phyloP scores from a whole-genome alignment of 2,797 vertebrate genomes.

The Naso thynnoides region DNA sequence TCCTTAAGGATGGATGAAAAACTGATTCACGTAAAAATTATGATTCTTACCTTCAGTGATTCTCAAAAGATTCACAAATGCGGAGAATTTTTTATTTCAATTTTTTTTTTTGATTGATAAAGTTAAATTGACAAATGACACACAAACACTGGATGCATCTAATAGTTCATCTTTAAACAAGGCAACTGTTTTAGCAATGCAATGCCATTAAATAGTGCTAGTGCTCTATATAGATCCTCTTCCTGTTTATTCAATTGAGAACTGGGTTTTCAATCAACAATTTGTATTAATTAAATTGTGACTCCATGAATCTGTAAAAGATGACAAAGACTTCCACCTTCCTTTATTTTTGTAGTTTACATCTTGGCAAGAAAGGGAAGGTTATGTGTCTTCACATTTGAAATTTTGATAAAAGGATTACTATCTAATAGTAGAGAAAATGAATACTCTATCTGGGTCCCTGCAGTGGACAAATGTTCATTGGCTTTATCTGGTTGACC shows the following conservation, averaged over 20 bases:
- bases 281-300: background rate
- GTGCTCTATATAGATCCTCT: background rate
- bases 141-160: background rate
- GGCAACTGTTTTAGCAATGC: no score
- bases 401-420: background rate
- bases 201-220: no score
- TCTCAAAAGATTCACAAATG: background rate
- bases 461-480: background rate
- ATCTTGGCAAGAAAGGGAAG: no score
- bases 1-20: background rate
- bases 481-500: no score
- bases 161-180: no score
- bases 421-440: background rate
- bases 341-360: no score
- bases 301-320: background rate
- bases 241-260: background rate
- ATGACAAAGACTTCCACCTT: background rate
- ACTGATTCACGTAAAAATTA: background rate
- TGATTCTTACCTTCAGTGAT: background rate
- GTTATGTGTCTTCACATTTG: no score
- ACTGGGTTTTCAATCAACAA: background rate
- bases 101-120: background rate
- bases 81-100: background rate
- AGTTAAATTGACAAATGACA: background rate
- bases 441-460: background rate